phyloP scores from a whole-genome alignment of 2,113 vertebrate species.

The Eolophus roseicapilla region DNA sequence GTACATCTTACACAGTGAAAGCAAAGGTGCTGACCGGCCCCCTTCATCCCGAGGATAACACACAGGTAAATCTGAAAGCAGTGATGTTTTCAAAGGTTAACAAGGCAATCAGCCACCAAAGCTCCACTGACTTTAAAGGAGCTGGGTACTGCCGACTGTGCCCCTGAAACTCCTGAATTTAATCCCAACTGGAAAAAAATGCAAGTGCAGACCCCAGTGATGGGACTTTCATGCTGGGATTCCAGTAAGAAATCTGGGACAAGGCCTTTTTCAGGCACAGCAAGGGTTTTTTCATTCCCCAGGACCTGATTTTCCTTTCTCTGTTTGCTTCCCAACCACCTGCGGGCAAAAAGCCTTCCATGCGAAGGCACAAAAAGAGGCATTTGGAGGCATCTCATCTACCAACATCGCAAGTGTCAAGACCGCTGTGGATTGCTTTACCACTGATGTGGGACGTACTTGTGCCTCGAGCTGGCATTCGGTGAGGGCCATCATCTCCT shows the following conservation, averaged over 20 bases:
- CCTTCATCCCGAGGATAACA: background rate
- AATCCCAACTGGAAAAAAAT: background rate
- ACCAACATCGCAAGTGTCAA: rapidly evolving
- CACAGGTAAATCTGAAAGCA: background rate
- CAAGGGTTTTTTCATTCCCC: background rate
- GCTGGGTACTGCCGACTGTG: background rate
- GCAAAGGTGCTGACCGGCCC: background rate
- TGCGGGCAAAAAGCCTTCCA: background rate
- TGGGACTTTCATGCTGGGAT: background rate
- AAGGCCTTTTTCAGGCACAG: background rate
- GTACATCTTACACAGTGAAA: background rate
- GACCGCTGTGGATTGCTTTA: rapidly evolving
- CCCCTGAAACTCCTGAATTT: background rate
- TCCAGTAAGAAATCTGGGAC: background rate
- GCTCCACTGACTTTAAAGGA: background rate
- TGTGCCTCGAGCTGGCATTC: conserved; percentile 95
- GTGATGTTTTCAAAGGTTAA: background rate
- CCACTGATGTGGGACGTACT: conserved; percentile 21
- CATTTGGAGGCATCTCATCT: rapidly evolving
- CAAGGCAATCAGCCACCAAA: background rate
- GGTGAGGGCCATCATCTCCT: conserved; percentile 97
- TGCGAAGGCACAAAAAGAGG: background rate
- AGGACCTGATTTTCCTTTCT: background rate
- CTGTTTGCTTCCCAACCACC: background rate
- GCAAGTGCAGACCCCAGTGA: background rate